These are phyloP conservation scores for Sphyrna mokarran DNA, from an alignment of 2,113 vertebrate genomes.

Conservation along the genomic window DNA sequence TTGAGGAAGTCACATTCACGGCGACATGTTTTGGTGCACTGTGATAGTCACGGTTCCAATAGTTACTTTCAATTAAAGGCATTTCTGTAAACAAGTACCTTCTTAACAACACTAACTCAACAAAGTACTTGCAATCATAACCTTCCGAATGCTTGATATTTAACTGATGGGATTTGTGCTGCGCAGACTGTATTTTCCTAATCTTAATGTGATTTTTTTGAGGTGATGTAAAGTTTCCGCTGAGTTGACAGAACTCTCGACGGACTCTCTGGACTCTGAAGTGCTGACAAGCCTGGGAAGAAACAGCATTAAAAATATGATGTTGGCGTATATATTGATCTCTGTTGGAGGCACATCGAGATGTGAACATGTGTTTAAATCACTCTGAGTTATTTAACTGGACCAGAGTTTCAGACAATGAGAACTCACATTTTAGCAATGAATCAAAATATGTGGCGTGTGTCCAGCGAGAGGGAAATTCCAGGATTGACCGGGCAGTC, in stretches of 20 bases:
- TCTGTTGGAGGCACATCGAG: neutral
- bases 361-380: neutral
- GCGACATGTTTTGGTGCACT: neutral
- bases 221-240: neutral
- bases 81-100: neutral
- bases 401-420: neutral
- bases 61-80: neutral
- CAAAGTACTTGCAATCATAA: neutral
- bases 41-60: neutral
- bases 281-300: neutral
- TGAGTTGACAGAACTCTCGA: neutral
- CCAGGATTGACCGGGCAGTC: too few relatives aligned
- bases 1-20: neutral
- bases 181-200: neutral
- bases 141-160: neutral
- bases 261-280: neutral
- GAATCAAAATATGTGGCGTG: neutral
- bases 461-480: too few relatives aligned
- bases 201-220: neutral
- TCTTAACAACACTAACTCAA: neutral
- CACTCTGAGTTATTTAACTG: neutral
- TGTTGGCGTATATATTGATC: neutral
- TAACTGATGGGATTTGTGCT: neutral
- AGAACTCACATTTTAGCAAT: neutral
- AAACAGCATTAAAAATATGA: neutral